Conservation (phyloP, 2,797 vertebrate species). For the Antrozous pallidus region DNA sequence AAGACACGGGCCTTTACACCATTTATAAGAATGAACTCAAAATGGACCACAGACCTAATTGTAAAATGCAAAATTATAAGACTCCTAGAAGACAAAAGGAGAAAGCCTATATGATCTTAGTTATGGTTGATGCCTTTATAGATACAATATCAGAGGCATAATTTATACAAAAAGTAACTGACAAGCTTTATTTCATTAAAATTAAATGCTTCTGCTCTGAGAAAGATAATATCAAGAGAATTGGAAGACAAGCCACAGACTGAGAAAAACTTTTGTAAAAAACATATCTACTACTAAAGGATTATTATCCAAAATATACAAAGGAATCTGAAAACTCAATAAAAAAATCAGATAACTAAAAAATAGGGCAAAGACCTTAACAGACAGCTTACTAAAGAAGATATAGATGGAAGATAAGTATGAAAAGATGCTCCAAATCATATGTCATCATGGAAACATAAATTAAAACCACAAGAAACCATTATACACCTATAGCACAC, state of each 20-base stretch:
- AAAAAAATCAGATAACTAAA: neutral
- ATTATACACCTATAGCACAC: neutral
- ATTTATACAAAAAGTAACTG: neutral
- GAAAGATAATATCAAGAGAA: neutral
- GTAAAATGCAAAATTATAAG: neutral
- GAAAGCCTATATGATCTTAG: neutral
- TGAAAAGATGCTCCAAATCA: neutral
- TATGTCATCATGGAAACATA: neutral
- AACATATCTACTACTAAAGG: neutral
- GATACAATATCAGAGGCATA: neutral
- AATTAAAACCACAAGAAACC: neutral
- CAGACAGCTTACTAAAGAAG: neutral
- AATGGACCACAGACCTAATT: neutral
- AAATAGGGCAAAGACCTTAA: neutral
- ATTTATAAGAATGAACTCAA: neutral
- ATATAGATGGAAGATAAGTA: neutral
- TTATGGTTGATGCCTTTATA: neutral
- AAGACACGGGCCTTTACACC: neutral
- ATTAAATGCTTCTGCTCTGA: neutral
- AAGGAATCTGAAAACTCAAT: neutral
- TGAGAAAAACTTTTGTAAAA: neutral
- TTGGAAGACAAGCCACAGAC: neutral
- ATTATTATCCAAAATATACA: neutral
- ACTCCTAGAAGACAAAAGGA: neutral
- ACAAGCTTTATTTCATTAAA: neutral